Evolutionary conservation across 92 coral and sea anemone genomes (phyloP).

Genomic region (Zoanthus sociatus): DNA sequence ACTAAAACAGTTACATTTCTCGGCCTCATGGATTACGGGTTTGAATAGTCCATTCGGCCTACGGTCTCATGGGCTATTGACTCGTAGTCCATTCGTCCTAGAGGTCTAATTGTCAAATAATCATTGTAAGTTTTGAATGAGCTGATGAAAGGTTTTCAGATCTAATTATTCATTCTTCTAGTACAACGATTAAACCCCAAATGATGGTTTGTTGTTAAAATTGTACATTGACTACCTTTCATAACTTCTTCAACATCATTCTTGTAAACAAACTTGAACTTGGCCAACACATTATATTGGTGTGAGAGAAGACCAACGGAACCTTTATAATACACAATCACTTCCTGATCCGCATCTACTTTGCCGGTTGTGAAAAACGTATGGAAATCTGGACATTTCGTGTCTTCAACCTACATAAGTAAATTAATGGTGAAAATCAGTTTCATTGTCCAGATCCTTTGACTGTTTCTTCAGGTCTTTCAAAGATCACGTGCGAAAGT

Average conservation of each 20-base stretch:
- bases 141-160: too few relatives aligned
- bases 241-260: slow-evolving; percentile 45
- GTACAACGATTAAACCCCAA: too few relatives aligned
- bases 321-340: slow-evolving; percentile 61
- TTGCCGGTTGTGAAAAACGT: slow-evolving; percentile 62
- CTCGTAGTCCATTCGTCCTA: too few relatives aligned
- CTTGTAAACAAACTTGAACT: slow-evolving; percentile 47
- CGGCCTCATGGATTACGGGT: too few relatives aligned
- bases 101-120: too few relatives aligned
- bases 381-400: slow-evolving; percentile 45
- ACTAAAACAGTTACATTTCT: too few relatives aligned
- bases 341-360: slow-evolving; percentile 55
- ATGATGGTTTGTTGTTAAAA: neutral
- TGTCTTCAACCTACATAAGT: slow-evolving; percentile 4
- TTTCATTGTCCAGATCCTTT: neutral
- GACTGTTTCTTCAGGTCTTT: neutral
- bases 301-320: slow-evolving; percentile 27
- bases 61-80: too few relatives aligned
- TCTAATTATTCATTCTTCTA: too few relatives aligned
- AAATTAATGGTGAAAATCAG: neutral
- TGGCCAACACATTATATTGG: slow-evolving; percentile 58
- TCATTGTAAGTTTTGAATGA: too few relatives aligned
- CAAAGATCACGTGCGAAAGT: neutral
- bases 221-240: neutral
- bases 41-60: too few relatives aligned